Base-by-base conservation (phyloP, 2,888 invertebrate genomes). In the Megaustenia siamemsis region DNA sequence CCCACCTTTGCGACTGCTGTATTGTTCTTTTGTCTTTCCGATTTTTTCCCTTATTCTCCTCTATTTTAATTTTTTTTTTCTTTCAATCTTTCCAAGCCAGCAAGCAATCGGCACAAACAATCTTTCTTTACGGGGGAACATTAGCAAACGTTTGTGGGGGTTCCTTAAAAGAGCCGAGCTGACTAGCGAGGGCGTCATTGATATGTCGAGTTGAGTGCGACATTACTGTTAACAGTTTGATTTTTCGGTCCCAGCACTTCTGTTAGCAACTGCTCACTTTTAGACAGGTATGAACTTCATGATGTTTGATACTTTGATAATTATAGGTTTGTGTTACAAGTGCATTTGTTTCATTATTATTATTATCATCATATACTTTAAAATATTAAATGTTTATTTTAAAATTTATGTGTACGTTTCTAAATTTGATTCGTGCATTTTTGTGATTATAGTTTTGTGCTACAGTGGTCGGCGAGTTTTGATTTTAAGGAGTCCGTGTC, bases 11-110 rank as follows among this genome's bases (percentile, higher is more conserved):
- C 3, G 35, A 53, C 12, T n/a, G 21, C 38, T 40, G 38, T 53
- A 38, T 60, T 73, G 35, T 56, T 71, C 60, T 56, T 32, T 60
- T 63, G 53, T 63, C 82, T 82, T 71, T 81, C 38, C 53, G 53
- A 71, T 32, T 63, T 73, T 82, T 71, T 81, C 38, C 53, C 69
- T 81, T 32, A 68, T 18, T 28, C 32, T 53, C 69, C 49, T n/a
- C 28, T 28, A 21, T 49, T 49, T 1, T 49, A 12, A 49, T 73
- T 4, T 73, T 5, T 49, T 40, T 24, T 38, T 6, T 24, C 10
- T 69, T 28, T n/a, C 63, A 24, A 21, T 15, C 24, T 68, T 8
- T 15, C 38, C 45, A 45, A 73, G 21, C 45, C 18, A 45, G 49
- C 21, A 32, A 32, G 28, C 73, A 28, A 73, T 73, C 73, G 73